These are phyloP conservation scores for Crocuta crocuta DNA, from an alignment of 2,113 vertebrate genomes.

Conservation along the genomic window DNA sequence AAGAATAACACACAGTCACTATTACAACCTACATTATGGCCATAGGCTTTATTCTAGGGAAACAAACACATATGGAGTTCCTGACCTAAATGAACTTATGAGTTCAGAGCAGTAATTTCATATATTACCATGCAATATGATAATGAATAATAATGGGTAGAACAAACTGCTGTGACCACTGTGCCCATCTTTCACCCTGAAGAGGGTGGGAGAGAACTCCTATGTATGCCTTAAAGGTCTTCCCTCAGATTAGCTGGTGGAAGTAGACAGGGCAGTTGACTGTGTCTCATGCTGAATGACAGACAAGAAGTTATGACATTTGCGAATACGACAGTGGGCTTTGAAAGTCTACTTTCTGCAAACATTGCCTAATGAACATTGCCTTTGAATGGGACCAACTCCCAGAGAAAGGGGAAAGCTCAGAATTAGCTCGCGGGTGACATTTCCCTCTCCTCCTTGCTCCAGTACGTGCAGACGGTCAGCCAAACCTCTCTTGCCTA, in stretches of 20 bases:
- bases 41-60: not conserved
- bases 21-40: not conserved
- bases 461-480: not conserved
- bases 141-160: not conserved
- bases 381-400: not conserved
- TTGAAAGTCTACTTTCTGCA: not conserved
- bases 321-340: not conserved
- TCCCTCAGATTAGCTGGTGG: not conserved
- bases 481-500: not conserved
- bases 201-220: not conserved
- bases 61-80: not conserved
- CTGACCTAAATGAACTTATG: not conserved
- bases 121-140: not conserved
- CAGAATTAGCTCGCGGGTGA: not conserved
- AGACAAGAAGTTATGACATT: not conserved
- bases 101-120: not conserved
- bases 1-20: not conserved
- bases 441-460: not conserved
- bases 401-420: not conserved
- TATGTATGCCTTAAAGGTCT: not conserved
- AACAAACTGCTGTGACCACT: not conserved
- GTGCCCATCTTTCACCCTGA: not conserved
- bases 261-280: not conserved
- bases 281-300: not conserved
- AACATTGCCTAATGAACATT: not conserved